Evolutionary conservation across 2,113 vertebrate genomes (phyloP).

Genomic region (Silurus meridionalis): DNA sequence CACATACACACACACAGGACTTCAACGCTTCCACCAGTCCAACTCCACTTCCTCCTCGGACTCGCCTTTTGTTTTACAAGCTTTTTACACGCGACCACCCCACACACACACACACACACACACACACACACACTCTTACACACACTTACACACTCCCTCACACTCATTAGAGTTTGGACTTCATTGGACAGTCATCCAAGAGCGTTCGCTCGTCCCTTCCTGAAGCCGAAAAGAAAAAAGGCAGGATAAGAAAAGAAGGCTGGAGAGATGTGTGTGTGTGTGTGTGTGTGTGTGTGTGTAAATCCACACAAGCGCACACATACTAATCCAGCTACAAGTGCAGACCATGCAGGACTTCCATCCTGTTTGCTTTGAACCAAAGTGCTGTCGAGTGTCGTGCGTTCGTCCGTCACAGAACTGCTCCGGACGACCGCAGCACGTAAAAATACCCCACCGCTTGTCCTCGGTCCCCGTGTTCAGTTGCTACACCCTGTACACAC

Average conservation of each 20-base stretch:
- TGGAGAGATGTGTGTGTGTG: background rate
- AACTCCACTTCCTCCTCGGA: slow-evolving; percentile 15
- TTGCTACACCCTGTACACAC: slow-evolving; percentile 37
- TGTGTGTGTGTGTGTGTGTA: background rate
- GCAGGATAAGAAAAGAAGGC: slow-evolving; percentile 28
- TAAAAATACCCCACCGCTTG: background rate
- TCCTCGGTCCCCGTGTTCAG: background rate
- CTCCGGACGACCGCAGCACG: slow-evolving; percentile 56
- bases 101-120: background rate
- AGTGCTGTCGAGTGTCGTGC: slow-evolving; percentile 68
- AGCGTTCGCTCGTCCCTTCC: slow-evolving; percentile 16
- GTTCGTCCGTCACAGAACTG: slow-evolving; percentile 62
- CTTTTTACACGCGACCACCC: background rate
- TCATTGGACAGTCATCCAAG: slow-evolving; percentile 5
- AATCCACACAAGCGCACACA: background rate
- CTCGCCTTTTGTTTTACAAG: slow-evolving; percentile 20
- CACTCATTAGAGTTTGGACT: background rate
- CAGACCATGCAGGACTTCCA: slow-evolving; percentile 33
- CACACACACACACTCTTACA: background rate
- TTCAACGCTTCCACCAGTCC: slow-evolving; percentile 36
- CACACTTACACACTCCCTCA: background rate
- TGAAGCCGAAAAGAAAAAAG: background rate
- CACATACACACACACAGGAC: slow-evolving; percentile 17
- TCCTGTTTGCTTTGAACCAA: slow-evolving; percentile 70
- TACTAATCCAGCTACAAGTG: background rate